A percentile compares a stretch with the other conserved stretches of the same genome.
These are phyloP conservation scores for Micropoecilia bifurca DNA, from an alignment of 2,797 vertebrate genomes.

Conservation along the genomic window DNA sequence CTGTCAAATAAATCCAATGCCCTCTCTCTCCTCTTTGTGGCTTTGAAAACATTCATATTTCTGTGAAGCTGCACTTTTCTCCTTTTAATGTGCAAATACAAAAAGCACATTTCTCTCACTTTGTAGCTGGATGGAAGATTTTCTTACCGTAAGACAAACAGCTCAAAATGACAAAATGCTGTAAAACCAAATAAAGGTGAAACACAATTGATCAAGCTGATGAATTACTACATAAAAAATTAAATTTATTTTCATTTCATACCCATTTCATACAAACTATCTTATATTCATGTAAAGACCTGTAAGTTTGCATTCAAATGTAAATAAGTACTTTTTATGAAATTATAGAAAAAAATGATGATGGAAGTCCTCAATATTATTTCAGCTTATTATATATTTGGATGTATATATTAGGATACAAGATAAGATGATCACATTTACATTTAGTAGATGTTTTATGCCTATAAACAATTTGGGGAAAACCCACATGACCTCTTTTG, in stretches of 20 bases:
- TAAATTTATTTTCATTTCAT: background rate
- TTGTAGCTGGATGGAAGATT: background rate
- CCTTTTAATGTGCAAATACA: background rate
- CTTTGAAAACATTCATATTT: background rate
- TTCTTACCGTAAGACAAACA: background rate
- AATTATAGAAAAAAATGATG: background rate
- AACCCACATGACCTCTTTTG: background rate
- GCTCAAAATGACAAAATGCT: too few species aligned
- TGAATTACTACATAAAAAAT: background rate
- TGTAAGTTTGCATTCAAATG: background rate
- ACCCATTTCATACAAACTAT: background rate
- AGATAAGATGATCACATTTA: background rate
- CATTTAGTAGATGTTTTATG: background rate
- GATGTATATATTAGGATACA: background rate
- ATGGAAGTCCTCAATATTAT: background rate
- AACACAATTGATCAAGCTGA: background rate
- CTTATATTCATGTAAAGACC: background rate
- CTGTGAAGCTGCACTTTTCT: background rate
- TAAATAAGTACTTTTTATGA: background rate
- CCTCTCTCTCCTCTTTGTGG: background rate
- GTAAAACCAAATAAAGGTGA: background rate
- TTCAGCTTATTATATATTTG: background rate
- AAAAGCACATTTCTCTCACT: background rate
- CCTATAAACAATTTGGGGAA: background rate
- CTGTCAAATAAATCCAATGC: constrained; percentile 52